Evolutionary conservation across 2,113 vertebrate species (phyloP).

Genomic region (Myxocyprinus asiaticus): DNA sequence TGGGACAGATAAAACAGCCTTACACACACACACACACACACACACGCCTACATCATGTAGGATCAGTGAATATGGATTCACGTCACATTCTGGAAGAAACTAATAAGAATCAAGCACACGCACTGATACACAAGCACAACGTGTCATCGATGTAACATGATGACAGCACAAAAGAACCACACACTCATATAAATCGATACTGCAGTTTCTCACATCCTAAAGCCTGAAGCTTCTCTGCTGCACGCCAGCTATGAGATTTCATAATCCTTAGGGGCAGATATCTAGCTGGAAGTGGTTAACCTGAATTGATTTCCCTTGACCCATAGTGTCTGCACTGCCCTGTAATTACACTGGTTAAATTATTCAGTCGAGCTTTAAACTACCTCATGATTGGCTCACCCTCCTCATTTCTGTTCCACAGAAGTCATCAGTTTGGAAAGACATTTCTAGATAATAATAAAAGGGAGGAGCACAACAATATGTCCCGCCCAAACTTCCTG

Average conservation of each 20-base stretch:
- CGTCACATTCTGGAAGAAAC: not conserved
- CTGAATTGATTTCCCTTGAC: slow-evolving; percentile 28
- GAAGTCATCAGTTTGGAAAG: too few relatives aligned
- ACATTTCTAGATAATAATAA: too few relatives aligned
- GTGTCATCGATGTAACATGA: slow-evolving; percentile 10
- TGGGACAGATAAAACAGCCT: too few relatives aligned
- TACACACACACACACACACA: not conserved
- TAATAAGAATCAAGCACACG: slow-evolving; percentile 2
- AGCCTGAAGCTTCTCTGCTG: slow-evolving; percentile 6
- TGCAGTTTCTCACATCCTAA: not conserved
- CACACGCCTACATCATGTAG: not conserved
- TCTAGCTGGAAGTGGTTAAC: slow-evolving; percentile 6
- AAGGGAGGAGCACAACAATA: too few relatives aligned
- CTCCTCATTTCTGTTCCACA: not conserved
- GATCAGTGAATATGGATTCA: not conserved
- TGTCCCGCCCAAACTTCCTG: too few relatives aligned
- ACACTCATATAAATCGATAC: slow-evolving; percentile 15
- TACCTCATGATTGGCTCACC: not conserved
- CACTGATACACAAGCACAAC: not conserved
- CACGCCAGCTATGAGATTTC: slow-evolving; percentile 18
- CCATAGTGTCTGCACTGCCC: not conserved
- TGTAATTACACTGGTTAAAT: slow-evolving; percentile 20
- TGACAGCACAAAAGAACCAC: not conserved
- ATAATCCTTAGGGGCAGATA: not conserved
- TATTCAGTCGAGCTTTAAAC: not conserved